phyloP scores from a whole-genome alignment of 2,113 vertebrate genomes.

The Sebastes fasciatus region DNA sequence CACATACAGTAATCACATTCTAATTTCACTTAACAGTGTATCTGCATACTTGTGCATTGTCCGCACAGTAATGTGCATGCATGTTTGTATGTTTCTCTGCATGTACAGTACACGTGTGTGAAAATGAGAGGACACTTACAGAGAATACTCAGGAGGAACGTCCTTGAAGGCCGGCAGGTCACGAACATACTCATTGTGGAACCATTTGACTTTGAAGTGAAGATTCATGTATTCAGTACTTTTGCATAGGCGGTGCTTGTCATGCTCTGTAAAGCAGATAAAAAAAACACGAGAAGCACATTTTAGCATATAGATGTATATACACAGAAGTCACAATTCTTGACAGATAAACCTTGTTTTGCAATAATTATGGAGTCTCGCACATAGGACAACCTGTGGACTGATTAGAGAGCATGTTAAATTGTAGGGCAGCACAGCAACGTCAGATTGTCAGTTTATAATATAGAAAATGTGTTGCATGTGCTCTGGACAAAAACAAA shows the following conservation, averaged over 20 bases:
- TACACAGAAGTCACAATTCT: background rate
- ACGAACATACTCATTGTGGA: conserved; percentile 97
- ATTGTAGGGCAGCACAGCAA: background rate
- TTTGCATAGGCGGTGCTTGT: conserved; percentile 97
- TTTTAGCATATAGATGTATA: conserved; percentile 34
- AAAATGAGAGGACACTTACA: conserved; percentile 87
- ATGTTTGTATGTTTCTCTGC: no score
- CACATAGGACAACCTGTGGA: background rate
- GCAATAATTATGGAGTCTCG: background rate
- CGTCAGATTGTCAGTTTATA: background rate
- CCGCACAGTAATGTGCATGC: no score
- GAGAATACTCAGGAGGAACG: conserved; percentile 93
- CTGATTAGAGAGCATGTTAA: background rate
- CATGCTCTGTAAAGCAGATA: conserved; percentile 91
- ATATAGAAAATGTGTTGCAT: background rate
- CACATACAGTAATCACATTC: no score
- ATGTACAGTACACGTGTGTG: background rate
- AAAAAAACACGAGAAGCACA: conserved; percentile 59
- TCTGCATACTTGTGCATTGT: no score
- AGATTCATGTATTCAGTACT: conserved; percentile 99
- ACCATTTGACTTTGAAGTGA: conserved; percentile 99
- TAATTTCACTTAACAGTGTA: no score
- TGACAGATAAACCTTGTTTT: background rate
- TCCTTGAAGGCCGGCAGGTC: conserved; percentile 94
- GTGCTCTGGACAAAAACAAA: background rate